Evolutionary conservation across 2,113 vertebrate species (phyloP), one percentile per base, ranked within the genome.

Genomic region (Vombatus ursinus): DNA sequence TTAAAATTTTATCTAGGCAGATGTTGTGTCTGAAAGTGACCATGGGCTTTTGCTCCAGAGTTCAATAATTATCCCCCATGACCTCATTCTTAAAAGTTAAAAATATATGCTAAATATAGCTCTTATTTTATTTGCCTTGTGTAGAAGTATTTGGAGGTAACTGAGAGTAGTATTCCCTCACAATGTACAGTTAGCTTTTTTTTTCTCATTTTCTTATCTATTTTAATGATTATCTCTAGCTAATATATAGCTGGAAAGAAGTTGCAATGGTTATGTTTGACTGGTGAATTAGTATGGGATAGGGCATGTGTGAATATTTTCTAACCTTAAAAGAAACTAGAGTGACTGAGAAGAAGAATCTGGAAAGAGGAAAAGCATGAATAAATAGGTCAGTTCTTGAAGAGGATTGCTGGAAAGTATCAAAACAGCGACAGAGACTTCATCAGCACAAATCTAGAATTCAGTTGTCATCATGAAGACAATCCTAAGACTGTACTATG

Each of bases 171-270:
- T n/a, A 23, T 3, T 0, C 26, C 24, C 48, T 10, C 26, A 50
- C 19, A 48, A 47, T 22, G 7, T 9, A 2, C 3, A 16, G 8
- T 16, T 19, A 28, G 26, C 2, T n/a, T n/a, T 57, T 1, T 1
- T 50, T 8, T 37, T 3, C n/a, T 3, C 8, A 11, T 23, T 44
- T 37, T 12, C 22, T 23, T 2, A 1, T 23, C 1, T 14, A 12
- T 12, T 3, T 90, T 37, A 91, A 2, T 5, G n/a, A 48, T 3
- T 11, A 48, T 25, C 37, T 51, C 47, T 92, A 19, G 24, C 50
- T 24, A 14, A 89, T 0, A n/a, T 51, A 91, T 7, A 23, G 14
- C 8, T 50, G 26, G 37, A 50, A 90, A 50, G 31, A 47, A 52
- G 23, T 0, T 4, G 24, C 5, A 14, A 28, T 10, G 90, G 2